These are phyloP conservation scores for Amitus sp. DNA, from an alignment of 2,888 invertebrate genomes.

Conservation along the genomic window DNA sequence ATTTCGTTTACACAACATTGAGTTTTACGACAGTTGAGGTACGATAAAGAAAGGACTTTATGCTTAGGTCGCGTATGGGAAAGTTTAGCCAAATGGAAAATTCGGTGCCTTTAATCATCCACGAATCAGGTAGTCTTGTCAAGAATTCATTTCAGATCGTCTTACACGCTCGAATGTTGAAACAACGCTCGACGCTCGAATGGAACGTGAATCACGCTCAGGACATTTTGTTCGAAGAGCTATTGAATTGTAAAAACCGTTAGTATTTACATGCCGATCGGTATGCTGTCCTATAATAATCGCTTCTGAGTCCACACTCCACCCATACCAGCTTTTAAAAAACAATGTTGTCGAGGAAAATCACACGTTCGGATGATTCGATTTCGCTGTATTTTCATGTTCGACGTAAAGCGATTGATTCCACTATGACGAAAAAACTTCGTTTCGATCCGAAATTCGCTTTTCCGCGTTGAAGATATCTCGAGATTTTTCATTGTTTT, in stretches of 20 bases:
- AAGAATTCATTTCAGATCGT: constrained; percentile 38
- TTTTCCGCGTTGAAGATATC: too few species aligned
- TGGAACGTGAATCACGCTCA: constrained; percentile 37
- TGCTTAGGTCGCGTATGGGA: constrained; percentile 30
- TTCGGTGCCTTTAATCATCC: constrained; percentile 42
- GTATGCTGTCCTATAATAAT: constrained; percentile 32
- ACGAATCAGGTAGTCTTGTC: constrained; percentile 32
- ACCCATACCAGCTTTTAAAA: constrained; percentile 23
- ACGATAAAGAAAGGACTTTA: constrained; percentile 34
- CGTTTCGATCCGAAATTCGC: too few species aligned
- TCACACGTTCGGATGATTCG: too few species aligned
- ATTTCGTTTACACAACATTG: constrained; percentile 39
- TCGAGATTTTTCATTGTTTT: too few species aligned
- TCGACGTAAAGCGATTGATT: too few species aligned
- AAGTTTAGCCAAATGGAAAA: constrained; percentile 36
- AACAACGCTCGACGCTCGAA: constrained; percentile 26
- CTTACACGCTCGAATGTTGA: constrained; percentile 21
- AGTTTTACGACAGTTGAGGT: constrained; percentile 35
- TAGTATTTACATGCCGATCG: constrained; percentile 30
- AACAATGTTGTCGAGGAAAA: constrained; percentile 11
- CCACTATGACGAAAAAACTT: too few species aligned
- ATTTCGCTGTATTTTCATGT: neutral
- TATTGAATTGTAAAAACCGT: constrained; percentile 42
- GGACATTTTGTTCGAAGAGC: constrained; percentile 36
- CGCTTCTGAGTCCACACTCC: constrained; percentile 22